phyloP scores from a whole-genome alignment of 2,888 invertebrate species.

The Cataglyphis altisquamis region DNA sequence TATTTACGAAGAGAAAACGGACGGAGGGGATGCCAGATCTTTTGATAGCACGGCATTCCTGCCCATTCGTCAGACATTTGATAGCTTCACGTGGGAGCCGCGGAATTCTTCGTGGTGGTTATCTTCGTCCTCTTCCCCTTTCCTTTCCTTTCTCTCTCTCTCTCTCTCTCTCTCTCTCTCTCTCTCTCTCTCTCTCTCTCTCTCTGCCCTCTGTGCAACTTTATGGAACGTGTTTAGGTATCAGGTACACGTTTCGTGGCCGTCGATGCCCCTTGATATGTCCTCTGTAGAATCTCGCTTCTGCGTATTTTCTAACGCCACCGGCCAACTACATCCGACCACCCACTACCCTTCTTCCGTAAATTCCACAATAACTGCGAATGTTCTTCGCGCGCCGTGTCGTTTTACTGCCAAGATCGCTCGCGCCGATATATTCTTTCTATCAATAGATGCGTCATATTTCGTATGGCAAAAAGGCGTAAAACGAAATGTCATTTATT shows the following conservation, averaged over 20 bases:
- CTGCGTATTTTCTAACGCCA: constrained; percentile 27
- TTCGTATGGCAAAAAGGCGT: neutral
- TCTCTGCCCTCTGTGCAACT: constrained; percentile 18
- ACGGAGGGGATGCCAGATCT: constrained; percentile 77
- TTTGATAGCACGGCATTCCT: constrained; percentile 85
- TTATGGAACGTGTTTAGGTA: constrained; percentile 62
- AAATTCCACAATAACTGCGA: constrained; percentile 20
- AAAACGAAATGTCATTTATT: constrained; percentile 11
- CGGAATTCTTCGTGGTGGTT: constrained; percentile 80
- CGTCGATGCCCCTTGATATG: constrained; percentile 70
- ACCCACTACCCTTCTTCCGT: constrained; percentile 1
- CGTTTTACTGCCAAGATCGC: constrained; percentile 28
- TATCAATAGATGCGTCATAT: neutral
- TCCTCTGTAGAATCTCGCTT: constrained; percentile 36
- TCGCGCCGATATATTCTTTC: constrained; percentile 16
- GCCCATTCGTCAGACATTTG: constrained; percentile 85
- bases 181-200: constrained; percentile 62
- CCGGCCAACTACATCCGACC: neutral
- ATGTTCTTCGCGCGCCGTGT: constrained; percentile 30
- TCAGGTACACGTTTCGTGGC: constrained; percentile 67
- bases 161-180: neutral
- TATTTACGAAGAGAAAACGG: constrained; percentile 71
- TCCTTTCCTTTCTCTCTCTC: constrained; percentile 13
- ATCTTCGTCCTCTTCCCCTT: constrained; percentile 66
- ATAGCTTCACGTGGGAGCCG: constrained; percentile 84